phyloP scores from a whole-genome alignment of 2,888 invertebrate species.

The Heliconius erato region DNA sequence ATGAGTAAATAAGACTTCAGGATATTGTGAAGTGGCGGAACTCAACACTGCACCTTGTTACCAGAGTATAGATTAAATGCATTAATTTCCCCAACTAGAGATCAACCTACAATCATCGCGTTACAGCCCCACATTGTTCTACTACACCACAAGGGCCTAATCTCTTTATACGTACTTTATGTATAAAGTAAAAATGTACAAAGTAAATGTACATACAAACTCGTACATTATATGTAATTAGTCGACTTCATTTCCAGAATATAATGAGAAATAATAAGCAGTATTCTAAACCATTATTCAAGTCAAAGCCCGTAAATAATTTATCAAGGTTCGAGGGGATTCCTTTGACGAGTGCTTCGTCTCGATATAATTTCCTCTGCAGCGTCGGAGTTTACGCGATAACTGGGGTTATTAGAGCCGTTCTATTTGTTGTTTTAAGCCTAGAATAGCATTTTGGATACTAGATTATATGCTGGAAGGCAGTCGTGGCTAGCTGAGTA shows the following conservation, averaged over 20 bases:
- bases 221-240: conserved; percentile 6
- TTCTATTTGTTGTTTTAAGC: conserved; percentile 11
- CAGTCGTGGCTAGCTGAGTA: too few relatives aligned
- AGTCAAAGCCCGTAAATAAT: conserved; percentile 44
- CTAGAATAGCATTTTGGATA: conserved; percentile 1
- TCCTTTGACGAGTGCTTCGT: conserved; percentile 49
- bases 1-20: too few relatives aligned
- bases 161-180: too few relatives aligned
- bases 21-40: too few relatives aligned
- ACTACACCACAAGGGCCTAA: too few relatives aligned
- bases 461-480: background rate
- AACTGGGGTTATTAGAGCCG: conserved; percentile 27
- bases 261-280: conserved; percentile 34
- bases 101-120: background rate
- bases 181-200: too few relatives aligned
- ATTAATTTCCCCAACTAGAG: background rate
- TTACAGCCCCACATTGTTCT: background rate
- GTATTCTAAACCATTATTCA: conserved; percentile 41
- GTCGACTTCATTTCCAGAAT: conserved; percentile 18
- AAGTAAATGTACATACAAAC: background rate
- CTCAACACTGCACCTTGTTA: too few relatives aligned
- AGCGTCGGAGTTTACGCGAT: conserved; percentile 32
- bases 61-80: too few relatives aligned
- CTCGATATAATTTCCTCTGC: conserved; percentile 50
- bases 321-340: conserved; percentile 46